These are phyloP conservation scores for Tineola bisselliella DNA, from an alignment of 2,888 invertebrate species.

Conservation along the genomic window DNA sequence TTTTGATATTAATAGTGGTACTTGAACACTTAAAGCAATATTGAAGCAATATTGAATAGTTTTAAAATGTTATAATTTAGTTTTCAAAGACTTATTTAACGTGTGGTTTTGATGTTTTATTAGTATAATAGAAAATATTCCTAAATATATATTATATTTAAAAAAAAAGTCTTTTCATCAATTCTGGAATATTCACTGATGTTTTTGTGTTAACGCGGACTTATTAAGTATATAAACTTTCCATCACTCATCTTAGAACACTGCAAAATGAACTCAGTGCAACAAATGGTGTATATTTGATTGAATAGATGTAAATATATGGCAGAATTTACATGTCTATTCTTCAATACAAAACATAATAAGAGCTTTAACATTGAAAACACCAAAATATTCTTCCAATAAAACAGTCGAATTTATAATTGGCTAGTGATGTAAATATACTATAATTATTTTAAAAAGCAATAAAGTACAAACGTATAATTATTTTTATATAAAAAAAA, in stretches of 20 bases:
- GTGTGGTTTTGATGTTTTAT: not conserved
- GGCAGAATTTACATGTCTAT: too few species aligned
- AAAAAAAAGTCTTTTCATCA: not conserved
- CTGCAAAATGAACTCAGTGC: too few species aligned
- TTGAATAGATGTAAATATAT: too few species aligned
- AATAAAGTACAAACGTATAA: not conserved
- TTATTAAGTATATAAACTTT: too few species aligned
- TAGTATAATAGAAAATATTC: not conserved
- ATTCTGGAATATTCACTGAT: not conserved
- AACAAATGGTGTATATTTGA: too few species aligned
- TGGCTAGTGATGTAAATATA: not conserved
- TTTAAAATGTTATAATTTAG: not conserved
- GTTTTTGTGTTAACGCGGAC: not conserved
- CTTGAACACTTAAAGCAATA: not conserved
- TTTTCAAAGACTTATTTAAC: not conserved
- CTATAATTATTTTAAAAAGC: not conserved
- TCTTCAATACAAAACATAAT: not conserved
- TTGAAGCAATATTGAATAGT: not conserved
- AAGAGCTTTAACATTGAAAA: not conserved
- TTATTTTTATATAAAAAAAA: not conserved
- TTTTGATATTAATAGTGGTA: not conserved
- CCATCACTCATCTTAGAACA: too few species aligned
- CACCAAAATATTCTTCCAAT: not conserved
- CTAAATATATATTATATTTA: not conserved
- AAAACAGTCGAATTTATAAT: not conserved